These are phyloP conservation scores for Megalopta genalis DNA, from an alignment of 1,140 invertebrate species.

Conservation along the genomic window DNA sequence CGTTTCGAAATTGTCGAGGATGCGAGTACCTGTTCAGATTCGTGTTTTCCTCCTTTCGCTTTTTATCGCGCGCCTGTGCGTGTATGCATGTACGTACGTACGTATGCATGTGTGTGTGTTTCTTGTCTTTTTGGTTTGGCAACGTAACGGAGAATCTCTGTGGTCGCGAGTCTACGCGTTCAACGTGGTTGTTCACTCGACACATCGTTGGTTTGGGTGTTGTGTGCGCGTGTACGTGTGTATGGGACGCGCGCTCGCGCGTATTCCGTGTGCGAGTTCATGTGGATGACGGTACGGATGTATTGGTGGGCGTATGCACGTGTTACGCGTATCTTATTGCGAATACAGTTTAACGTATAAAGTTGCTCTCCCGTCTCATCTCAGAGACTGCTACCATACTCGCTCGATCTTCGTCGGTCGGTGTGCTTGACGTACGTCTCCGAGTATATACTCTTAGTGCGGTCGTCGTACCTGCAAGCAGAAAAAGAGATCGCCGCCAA, in stretches of 20 bases:
- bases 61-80: too few relatives aligned
- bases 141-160: slow-evolving; percentile 32
- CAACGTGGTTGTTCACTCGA: slow-evolving; percentile 17
- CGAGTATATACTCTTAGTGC: slow-evolving; percentile 86
- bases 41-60: slow-evolving; percentile 11
- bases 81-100: too few relatives aligned
- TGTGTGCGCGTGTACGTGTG: neutral
- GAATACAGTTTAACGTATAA: slow-evolving; percentile 29
- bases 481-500: slow-evolving; percentile 18
- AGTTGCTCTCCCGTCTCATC: slow-evolving; percentile 74
- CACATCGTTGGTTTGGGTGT: neutral
- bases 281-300: slow-evolving; percentile 19
- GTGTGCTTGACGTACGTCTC: slow-evolving; percentile 86
- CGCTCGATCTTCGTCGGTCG: slow-evolving; percentile 82
- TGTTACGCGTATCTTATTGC: slow-evolving; percentile 40
- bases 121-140: slow-evolving; percentile 6
- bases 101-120: too few relatives aligned
- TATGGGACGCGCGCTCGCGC: too few relatives aligned
- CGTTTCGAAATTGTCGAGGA: slow-evolving; percentile 4
- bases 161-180: slow-evolving; percentile 29
- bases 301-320: slow-evolving; percentile 19
- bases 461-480: slow-evolving; percentile 83
- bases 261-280: neutral
- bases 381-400: slow-evolving; percentile 85
- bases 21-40: slow-evolving; percentile 17